phyloP scores from a whole-genome alignment of 2,113 vertebrate species.

The Daphoenositta chrysoptera region DNA sequence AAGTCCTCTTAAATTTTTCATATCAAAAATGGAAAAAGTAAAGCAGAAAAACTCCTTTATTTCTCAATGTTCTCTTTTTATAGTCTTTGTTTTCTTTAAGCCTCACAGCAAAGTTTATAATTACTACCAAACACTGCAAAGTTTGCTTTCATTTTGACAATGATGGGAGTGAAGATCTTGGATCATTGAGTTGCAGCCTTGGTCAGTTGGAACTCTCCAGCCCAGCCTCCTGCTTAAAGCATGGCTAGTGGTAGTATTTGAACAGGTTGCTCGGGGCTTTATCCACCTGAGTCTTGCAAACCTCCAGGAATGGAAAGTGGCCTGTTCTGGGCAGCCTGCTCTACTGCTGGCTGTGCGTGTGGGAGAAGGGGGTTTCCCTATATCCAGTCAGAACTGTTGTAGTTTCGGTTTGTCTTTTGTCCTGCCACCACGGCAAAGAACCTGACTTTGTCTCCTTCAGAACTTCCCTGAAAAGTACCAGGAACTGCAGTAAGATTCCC shows the following conservation, averaged over 20 bases:
- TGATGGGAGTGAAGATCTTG: background rate
- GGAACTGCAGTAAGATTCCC: background rate
- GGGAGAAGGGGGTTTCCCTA: background rate
- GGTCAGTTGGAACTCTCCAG: background rate
- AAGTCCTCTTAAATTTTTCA: background rate
- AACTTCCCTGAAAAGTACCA: background rate
- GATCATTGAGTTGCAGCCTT: background rate
- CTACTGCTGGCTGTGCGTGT: background rate
- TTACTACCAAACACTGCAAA: background rate
- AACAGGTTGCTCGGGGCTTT: background rate
- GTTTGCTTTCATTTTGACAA: background rate
- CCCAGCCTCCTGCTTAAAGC: background rate
- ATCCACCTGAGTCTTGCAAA: background rate
- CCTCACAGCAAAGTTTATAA: background rate
- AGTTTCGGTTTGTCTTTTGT: background rate
- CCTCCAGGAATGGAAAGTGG: background rate
- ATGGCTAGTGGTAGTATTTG: background rate
- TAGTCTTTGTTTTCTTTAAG: background rate
- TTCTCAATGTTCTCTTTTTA: background rate
- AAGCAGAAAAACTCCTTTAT: background rate
- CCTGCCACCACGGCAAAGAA: background rate
- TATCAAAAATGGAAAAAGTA: background rate
- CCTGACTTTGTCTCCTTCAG: fast-evolving
- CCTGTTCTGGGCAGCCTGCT: background rate
- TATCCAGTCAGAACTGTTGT: background rate